These are phyloP conservation scores for Charina bottae DNA, from an alignment of 2,113 vertebrate genomes.

Conservation along the genomic window DNA sequence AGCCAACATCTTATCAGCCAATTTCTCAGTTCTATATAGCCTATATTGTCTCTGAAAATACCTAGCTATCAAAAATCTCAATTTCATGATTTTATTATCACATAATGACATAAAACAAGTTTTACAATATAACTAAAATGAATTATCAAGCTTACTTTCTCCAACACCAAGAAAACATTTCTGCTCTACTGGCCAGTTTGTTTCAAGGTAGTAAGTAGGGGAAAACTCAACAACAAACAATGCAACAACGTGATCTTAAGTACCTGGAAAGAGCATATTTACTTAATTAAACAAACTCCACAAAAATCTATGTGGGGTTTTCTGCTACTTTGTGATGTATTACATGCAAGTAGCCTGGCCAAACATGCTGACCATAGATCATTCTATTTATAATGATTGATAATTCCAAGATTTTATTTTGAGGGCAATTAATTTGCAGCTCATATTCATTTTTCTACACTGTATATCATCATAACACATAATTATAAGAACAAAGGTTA, in stretches of 20 bases:
- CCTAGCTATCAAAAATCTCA: conserved; percentile 2
- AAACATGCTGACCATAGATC: too few relatives aligned
- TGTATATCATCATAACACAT: background rate
- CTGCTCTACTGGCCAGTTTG: background rate
- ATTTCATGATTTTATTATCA: conserved; percentile 11
- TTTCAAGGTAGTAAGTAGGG: background rate
- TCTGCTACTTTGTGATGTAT: too few relatives aligned
- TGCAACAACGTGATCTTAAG: background rate
- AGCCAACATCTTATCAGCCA: background rate
- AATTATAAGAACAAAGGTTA: conserved; percentile 24
- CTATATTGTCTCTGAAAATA: background rate
- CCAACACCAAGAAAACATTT: background rate
- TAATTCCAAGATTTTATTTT: conserved; percentile 2
- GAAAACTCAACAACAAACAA: background rate
- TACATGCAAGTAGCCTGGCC: too few relatives aligned
- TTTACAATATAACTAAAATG: conserved; percentile 4
- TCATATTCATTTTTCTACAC: background rate
- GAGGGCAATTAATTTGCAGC: background rate
- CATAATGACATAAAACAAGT: background rate
- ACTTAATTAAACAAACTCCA: background rate
- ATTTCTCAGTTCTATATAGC: background rate
- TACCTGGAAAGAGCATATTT: background rate
- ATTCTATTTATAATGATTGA: too few relatives aligned
- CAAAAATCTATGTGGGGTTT: background rate
- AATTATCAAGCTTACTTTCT: conserved; percentile 9